These are phyloP conservation scores for Crotophaga sulcirostris DNA, from an alignment of 2,113 vertebrate genomes.

Conservation along the genomic window DNA sequence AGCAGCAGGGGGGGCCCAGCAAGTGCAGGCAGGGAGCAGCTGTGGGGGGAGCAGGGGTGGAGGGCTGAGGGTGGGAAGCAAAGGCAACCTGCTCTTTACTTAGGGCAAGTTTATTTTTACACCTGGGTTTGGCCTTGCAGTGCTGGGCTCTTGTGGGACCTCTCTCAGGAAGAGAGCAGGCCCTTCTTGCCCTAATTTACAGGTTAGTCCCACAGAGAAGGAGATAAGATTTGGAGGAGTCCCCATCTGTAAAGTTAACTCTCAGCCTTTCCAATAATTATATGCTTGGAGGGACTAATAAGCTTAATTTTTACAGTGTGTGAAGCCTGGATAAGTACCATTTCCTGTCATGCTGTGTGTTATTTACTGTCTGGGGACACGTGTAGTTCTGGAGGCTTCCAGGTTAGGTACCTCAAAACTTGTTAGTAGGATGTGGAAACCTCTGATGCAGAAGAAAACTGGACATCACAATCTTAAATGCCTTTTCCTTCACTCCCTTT, in stretches of 20 bases:
- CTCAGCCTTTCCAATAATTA: neutral
- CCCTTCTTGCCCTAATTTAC: neutral
- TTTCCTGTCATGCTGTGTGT: neutral
- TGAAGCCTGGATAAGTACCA: neutral
- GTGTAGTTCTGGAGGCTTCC: neutral
- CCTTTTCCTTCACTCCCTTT: neutral
- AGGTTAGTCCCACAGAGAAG: neutral
- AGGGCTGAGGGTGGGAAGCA: neutral
- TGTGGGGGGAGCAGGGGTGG: neutral
- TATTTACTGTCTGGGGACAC: neutral
- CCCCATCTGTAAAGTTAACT: neutral
- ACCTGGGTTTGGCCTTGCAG: neutral
- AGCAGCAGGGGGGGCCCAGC: neutral
- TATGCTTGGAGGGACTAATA: neutral
- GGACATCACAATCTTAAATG: neutral
- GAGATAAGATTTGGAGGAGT: slow-evolving; percentile 34
- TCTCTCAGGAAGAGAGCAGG: neutral
- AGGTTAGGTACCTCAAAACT: neutral
- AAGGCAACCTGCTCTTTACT: neutral
- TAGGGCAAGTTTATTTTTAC: neutral
- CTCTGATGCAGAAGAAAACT: neutral
- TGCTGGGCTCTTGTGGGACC: neutral
- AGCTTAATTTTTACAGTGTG: neutral
- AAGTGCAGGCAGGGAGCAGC: too few species aligned
- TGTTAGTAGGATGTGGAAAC: neutral